Conservation (phyloP, 64 coral and sea anemone species). For the Catalaphyllia jardinei region DNA sequence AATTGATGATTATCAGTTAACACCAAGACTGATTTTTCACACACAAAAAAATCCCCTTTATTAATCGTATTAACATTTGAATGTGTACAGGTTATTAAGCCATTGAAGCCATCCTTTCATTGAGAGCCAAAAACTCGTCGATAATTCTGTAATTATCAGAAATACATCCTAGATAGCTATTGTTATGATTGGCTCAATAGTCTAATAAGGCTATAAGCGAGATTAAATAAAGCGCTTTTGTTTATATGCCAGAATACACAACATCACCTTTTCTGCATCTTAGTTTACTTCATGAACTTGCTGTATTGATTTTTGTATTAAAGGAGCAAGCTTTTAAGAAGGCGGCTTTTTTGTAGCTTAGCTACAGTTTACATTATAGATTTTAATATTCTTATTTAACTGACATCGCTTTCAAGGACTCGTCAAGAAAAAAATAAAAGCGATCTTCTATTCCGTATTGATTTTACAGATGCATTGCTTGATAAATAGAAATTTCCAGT, state of each 20-base stretch:
- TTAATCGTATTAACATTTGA: slow-evolving; percentile 14
- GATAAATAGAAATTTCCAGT: neutral
- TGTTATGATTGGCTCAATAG: neutral
- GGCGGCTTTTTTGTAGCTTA: slow-evolving; percentile 16
- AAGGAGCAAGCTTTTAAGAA: neutral
- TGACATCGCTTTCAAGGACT: neutral
- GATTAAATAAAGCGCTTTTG: slow-evolving; percentile 10
- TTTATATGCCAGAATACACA: neutral
- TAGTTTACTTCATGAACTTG: slow-evolving; percentile 30
- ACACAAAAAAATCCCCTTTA: neutral
- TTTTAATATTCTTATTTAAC: slow-evolving; percentile 37
- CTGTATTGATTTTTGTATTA: slow-evolving; percentile 36
- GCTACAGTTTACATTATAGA: slow-evolving; percentile 6
- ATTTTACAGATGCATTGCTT: neutral
- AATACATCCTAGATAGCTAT: neutral
- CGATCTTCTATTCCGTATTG: neutral
- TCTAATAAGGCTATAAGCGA: neutral
- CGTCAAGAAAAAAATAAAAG: slow-evolving; percentile 15
- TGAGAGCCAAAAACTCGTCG: neutral
- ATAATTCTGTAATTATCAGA: neutral
- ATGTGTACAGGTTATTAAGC: neutral
- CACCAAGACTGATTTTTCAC: neutral
- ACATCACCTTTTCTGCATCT: neutral
- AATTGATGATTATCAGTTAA: neutral
- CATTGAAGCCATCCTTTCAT: neutral